Evolutionary conservation across 2,113 vertebrate species (phyloP), one percentile per base, ranked within the genome.

Genomic region (Alosa alosa): DNA sequence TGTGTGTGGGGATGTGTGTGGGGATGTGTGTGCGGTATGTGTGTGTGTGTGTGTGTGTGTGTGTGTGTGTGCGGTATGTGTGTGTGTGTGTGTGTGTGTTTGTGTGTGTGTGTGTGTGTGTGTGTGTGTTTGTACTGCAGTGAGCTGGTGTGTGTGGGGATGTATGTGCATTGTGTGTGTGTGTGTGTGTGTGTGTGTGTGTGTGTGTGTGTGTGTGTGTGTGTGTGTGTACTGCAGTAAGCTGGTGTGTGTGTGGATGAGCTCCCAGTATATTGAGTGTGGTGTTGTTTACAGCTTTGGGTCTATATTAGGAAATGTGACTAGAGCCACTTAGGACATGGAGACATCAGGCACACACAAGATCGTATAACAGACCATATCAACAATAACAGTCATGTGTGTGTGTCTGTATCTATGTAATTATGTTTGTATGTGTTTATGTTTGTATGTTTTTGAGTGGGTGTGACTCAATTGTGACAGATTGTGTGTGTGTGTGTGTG

Each of bases 261-360:
- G 75, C 3, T 81, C 82, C 60, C 36, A 31, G 64, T 31, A 83
- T 44, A 82, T 44, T 64, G 82, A 83, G 81, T 83, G 83, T 44
- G 4, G 1, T 47, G 72, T 47, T 44, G 60, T 64, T 64, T 41
- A 36, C 45, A 22, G 15, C 41, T 47, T 55, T 72, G 81, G 57
- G 50, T n/a, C 57, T 64, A 64, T 64, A 60, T 83, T 31, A 60
- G 41, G 50, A 39, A 4, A 55, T 15, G 45, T 25, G 41, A 41
- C 64, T 20, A 68, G 39, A 49, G 83, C 44, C 52, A 52, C 83
- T 81, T 50, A 44, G 52, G 20, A 36, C 52, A 84, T 86, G 44
- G 55, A 64, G 57, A 9, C 1, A 20, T n/a, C n/a, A 60, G 55
- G 50, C 50, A 55, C 4, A 25, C 18, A 60, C 18, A n/a, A n/a